phyloP scores from a whole-genome alignment of 2,797 vertebrate genomes.

The Rhabdomys pumilio region DNA sequence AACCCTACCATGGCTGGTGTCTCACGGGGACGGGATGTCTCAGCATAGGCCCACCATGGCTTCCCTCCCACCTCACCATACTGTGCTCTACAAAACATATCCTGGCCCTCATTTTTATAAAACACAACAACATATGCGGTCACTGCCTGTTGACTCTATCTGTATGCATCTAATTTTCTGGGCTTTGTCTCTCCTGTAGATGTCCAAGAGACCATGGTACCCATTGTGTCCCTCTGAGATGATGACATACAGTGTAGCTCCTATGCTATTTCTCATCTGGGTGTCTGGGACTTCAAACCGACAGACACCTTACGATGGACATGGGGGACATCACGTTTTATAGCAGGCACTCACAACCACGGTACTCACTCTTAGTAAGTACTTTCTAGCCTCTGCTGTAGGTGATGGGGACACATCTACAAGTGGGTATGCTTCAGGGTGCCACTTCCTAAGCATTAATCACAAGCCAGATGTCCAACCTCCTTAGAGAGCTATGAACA shows the following conservation, averaged over 20 bases:
- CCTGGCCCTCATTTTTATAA: too few species aligned
- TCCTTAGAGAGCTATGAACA: background rate
- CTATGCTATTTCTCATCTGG: background rate
- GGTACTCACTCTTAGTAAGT: background rate
- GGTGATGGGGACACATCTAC: background rate
- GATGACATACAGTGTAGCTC: background rate
- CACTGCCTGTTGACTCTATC: background rate
- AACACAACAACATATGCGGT: too few species aligned
- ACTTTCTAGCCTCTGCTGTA: background rate
- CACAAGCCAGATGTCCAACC: background rate
- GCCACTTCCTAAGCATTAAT: background rate
- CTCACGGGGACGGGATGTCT: too few species aligned
- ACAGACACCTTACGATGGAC: background rate
- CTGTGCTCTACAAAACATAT: too few species aligned
- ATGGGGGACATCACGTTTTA: background rate
- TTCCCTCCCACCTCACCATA: too few species aligned
- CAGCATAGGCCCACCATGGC: too few species aligned
- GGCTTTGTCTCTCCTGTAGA: background rate
- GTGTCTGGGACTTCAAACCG: background rate
- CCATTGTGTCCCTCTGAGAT: background rate
- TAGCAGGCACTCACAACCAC: background rate
- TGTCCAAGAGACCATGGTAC: background rate
- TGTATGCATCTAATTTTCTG: background rate
- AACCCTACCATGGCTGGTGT: too few species aligned
- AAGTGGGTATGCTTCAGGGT: background rate